Conservation (phyloP, 2,113 vertebrate genomes). For the Lipotes vexillifer region DNA sequence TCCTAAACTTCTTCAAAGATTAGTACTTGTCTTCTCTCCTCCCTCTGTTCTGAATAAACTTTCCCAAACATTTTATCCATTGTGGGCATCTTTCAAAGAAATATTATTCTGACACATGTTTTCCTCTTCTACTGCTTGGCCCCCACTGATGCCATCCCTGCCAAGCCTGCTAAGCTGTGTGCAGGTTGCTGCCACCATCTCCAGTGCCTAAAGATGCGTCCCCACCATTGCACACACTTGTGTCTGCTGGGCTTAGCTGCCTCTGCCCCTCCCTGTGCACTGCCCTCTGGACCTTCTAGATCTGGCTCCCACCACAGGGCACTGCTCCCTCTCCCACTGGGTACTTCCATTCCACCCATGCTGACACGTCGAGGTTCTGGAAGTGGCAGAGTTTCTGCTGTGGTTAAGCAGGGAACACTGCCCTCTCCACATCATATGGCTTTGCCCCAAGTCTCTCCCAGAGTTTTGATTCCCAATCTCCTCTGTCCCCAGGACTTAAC, state of each 20-base stretch:
- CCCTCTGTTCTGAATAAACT: background rate
- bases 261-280: background rate
- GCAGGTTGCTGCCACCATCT: background rate
- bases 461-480: background rate
- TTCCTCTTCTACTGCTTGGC: background rate
- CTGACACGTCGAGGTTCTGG: background rate
- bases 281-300: background rate
- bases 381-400: background rate
- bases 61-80: background rate
- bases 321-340: fast-evolving
- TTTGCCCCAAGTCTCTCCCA: background rate
- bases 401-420: background rate
- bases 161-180: background rate
- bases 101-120: background rate
- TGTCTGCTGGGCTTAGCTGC: background rate
- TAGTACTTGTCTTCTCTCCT: background rate
- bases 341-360: background rate
- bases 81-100: background rate
- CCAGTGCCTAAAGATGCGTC: fast-evolving
- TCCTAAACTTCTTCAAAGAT: background rate
- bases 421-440: background rate
- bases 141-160: background rate
- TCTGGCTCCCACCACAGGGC: background rate
- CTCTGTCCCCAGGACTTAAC: background rate
- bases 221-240: fast-evolving